Conservation (phyloP, 2,113 vertebrate genomes). For the Odontesthes bonariensis region DNA sequence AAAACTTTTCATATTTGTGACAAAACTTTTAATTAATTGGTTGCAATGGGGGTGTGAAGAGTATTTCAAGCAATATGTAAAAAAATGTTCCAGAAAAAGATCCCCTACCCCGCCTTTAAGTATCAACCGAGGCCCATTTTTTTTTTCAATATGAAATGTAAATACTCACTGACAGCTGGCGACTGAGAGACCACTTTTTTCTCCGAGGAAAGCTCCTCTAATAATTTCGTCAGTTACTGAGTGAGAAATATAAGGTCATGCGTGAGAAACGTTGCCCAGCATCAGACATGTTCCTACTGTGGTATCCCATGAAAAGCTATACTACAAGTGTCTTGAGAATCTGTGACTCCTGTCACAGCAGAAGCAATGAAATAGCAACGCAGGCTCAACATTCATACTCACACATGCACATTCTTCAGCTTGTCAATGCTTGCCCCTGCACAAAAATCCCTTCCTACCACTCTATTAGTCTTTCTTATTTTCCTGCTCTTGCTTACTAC, state of each 20-base stretch:
- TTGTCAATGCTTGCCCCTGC: conserved; percentile 70
- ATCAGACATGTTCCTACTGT: conserved; percentile 32
- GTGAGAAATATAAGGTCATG: conserved; percentile 32
- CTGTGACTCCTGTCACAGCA: conserved; percentile 26
- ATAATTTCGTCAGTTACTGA: conserved; percentile 29
- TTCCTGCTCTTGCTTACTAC: conserved; percentile 20
- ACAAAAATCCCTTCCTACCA: conserved; percentile 29
- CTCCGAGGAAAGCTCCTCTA: conserved; percentile 39
- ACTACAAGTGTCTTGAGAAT: conserved; percentile 14
- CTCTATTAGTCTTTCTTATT: conserved; percentile 6
- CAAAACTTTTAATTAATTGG: too few species aligned
- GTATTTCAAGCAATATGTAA: too few species aligned
- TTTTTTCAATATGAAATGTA: conserved; percentile 33
- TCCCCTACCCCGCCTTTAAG: too few species aligned
- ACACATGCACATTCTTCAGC: conserved; percentile 72
- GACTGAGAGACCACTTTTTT: conserved; percentile 25
- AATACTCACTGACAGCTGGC: conserved; percentile 62
- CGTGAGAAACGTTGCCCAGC: conserved; percentile 28
- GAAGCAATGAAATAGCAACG: neutral
- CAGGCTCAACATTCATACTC: conserved; percentile 23
- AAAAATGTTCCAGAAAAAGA: too few species aligned
- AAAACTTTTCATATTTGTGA: too few species aligned
- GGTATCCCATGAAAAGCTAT: conserved; percentile 28
- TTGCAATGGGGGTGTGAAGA: too few species aligned
- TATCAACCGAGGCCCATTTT: neutral